Evolutionary conservation across 2,888 invertebrate genomes (phyloP).

Genomic region (Amphipoea oculea): DNA sequence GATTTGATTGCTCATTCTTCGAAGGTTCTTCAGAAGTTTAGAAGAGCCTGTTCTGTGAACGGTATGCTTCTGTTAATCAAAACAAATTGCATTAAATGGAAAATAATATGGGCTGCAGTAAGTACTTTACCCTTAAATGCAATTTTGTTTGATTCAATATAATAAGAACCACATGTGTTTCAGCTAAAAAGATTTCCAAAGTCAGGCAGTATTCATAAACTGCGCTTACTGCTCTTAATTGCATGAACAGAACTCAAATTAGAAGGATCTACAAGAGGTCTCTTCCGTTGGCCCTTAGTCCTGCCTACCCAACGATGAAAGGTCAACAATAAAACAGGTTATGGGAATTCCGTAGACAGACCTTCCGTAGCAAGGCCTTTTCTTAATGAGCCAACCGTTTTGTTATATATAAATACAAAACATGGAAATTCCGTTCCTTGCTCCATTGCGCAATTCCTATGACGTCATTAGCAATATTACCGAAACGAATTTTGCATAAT

Average conservation of each 20-base stretch:
- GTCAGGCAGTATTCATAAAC: not conserved
- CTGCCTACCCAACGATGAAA: slow-evolving; percentile 34
- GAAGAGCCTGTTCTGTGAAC: not conserved
- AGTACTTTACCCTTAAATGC: not conserved
- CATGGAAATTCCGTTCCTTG: slow-evolving; percentile 28
- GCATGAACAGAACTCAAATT: slow-evolving; percentile 29
- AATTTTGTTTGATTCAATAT: not conserved
- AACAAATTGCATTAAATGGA: not conserved
- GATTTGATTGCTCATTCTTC: not conserved
- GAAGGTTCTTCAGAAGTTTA: not conserved
- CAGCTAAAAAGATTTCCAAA: not conserved
- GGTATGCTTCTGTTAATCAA: not conserved
- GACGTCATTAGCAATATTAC: slow-evolving; percentile 54
- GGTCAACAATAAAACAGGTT: slow-evolving; percentile 45
- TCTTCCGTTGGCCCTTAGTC: slow-evolving; percentile 41
- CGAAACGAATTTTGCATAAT: slow-evolving; percentile 48
- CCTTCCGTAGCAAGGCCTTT: slow-evolving; percentile 27
- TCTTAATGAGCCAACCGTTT: slow-evolving; percentile 49
- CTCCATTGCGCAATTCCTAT: slow-evolving; percentile 40
- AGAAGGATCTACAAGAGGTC: slow-evolving; percentile 26
- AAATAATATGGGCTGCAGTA: not conserved
- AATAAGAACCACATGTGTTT: not conserved
- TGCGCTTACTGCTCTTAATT: not conserved
- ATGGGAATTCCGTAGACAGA: slow-evolving; percentile 31
- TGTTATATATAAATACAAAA: slow-evolving; percentile 50